These are phyloP conservation scores for Cervus canadensis DNA, from an alignment of 2,113 vertebrate species.

Conservation along the genomic window DNA sequence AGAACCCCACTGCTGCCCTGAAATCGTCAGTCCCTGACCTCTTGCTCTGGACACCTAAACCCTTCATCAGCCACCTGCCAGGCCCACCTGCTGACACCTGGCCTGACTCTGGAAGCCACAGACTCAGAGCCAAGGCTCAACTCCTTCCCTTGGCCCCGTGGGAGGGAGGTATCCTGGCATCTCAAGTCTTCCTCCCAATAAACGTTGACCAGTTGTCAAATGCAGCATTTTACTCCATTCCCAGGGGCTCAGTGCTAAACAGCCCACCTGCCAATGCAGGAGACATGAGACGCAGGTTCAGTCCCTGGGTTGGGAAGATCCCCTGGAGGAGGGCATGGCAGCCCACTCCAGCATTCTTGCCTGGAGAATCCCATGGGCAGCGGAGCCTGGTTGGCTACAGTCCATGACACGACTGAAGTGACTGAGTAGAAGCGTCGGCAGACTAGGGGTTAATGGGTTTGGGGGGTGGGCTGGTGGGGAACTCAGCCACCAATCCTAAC, in stretches of 20 bases:
- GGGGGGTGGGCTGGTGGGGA: not conserved
- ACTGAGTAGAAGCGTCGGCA: not conserved
- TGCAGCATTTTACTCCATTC: not conserved
- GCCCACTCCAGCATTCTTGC: not conserved
- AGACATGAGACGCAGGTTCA: not conserved
- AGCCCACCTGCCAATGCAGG: not conserved
- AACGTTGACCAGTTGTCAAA: not conserved
- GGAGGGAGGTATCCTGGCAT: no score
- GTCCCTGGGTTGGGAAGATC: not conserved
- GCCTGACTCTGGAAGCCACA: not conserved
- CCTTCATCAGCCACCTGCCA: not conserved
- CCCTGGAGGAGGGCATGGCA: not conserved
- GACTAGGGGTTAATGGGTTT: not conserved
- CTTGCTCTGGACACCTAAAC: not conserved
- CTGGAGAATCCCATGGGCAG: not conserved
- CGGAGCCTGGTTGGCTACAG: not conserved
- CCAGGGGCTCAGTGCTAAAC: not conserved
- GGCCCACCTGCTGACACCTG: not conserved
- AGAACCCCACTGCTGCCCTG: not conserved
- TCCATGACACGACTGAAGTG: not conserved
- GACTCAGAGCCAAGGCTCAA: not conserved
- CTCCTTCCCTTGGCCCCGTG: rapidly evolving
- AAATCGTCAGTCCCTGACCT: not conserved
- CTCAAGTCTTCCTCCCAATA: not conserved
- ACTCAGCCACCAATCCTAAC: not conserved